Base-by-base conservation (phyloP, 1,140 invertebrate genomes). In the Aphidius ervi region DNA sequence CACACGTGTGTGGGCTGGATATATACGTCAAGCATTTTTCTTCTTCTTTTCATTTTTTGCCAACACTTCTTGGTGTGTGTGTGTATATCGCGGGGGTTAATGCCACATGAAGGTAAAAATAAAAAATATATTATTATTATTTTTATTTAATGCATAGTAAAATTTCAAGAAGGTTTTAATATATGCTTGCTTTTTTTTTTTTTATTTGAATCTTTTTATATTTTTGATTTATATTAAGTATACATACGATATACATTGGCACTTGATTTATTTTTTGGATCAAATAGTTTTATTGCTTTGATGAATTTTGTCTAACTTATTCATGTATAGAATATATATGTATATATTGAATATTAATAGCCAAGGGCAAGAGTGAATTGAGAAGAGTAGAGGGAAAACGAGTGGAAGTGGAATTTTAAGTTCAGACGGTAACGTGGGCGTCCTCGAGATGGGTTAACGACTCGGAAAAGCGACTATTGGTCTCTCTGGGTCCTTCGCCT, bases 401-500 rank as follows among this genome's bases (percentile, higher is more conserved):
- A 60, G 50, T 45, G 49, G 46, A 56, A 45, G 40, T 31, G 45
- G 39, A 62, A 56, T 56, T 57, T 62, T 20, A 62, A 57, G 46
- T 46, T 54, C 63, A 59, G 60, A 65, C 60, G 37, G 2, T 47
- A 57, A 50, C 56, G 63, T 65, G 61, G 63, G 63, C 63, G 63
- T 65, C 61, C 61, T 61, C 63, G 59, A 31, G 23, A 45, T 37
- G 58, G 64, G 64, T 65, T 65, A 65, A 65, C 61, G 64, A 65
- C 64, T 65, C 60, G 64, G 64, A 65, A 65, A 65, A 65, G 61
- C 64, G 64, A 65, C 59, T 65, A 65, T 65, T 59, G 64, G 64
- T 59, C 64, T 58, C 62, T 59, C 49, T 59, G 62, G 60, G 55
- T 56, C 60, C 65, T 59, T 58, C 65, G 57, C 52, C 56, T 59